These are phyloP conservation scores for Nowickia ferox DNA, from an alignment of 2,888 invertebrate genomes.

Conservation along the genomic window DNA sequence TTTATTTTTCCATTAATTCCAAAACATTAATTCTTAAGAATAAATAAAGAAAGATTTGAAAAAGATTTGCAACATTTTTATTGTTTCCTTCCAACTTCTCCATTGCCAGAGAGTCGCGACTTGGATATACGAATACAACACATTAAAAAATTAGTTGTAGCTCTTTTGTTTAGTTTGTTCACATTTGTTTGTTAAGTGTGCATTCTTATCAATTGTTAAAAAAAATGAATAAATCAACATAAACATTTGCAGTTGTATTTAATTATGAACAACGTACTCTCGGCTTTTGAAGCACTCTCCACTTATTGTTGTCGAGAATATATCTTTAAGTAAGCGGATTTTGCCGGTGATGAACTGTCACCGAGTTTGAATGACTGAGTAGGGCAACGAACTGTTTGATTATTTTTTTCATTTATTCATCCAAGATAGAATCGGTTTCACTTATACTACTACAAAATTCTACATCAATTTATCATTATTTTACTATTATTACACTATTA, in stretches of 20 bases:
- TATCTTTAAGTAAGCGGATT: slow-evolving; percentile 20
- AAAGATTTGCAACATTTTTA: slow-evolving; percentile 31
- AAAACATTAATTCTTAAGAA: slow-evolving; percentile 59
- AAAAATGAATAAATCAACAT: slow-evolving; percentile 45
- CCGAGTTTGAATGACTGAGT: not conserved
- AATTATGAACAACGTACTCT: slow-evolving; percentile 25
- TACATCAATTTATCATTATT: no score
- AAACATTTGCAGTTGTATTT: slow-evolving; percentile 10
- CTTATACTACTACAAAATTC: no score
- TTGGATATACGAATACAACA: not conserved
- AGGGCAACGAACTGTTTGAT: not conserved
- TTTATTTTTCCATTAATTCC: slow-evolving; percentile 50
- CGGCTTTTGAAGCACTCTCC: not conserved
- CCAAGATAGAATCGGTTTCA: no score
- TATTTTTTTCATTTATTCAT: no score
- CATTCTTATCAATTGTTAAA: slow-evolving; percentile 62
- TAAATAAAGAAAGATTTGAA: slow-evolving; percentile 18
- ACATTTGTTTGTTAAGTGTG: slow-evolving; percentile 50
- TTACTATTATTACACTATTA: no score
- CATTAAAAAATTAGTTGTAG: not conserved
- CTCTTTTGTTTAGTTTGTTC: slow-evolving; percentile 36
- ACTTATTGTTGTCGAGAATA: slow-evolving; percentile 23
- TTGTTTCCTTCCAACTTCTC: not conserved
- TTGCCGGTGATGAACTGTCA: slow-evolving; percentile 59
- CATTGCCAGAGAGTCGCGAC: slow-evolving; percentile 16